Percentiles rank a stretch among this genome's conserved stretches.
phyloP scores from a whole-genome alignment of 2,888 invertebrate species.

The Liposcelis brunnea region DNA sequence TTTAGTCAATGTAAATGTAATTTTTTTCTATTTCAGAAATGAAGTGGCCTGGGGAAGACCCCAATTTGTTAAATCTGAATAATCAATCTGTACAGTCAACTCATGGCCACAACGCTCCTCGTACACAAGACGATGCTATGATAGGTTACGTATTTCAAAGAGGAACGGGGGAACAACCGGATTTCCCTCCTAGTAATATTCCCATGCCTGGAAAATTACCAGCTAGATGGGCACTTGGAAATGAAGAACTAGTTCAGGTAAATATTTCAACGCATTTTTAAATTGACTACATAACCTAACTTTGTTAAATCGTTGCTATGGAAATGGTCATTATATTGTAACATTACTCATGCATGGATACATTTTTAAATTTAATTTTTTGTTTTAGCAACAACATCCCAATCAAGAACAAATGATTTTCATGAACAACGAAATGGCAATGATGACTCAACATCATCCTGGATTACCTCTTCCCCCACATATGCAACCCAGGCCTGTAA shows the following conservation, averaged over 20 bases:
- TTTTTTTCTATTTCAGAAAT: slow-evolving; percentile 7
- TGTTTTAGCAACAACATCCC: background rate
- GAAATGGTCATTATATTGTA: too few relatives aligned
- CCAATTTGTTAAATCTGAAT: background rate
- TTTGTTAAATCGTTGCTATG: slow-evolving; percentile 5
- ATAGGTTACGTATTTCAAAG: slow-evolving; percentile 85
- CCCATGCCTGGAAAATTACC: slow-evolving; percentile 54
- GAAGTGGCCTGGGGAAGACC: slow-evolving; percentile 8
- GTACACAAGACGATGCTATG: slow-evolving; percentile 73
- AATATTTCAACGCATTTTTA: slow-evolving; percentile 25
- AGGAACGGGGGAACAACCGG: slow-evolving; percentile 55
- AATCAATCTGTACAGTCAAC: slow-evolving; percentile 9
- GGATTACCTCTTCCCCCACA: slow-evolving; percentile 4
- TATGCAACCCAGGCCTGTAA: slow-evolving; percentile 5
- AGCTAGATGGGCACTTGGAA: slow-evolving; percentile 69
- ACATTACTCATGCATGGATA: too few relatives aligned
- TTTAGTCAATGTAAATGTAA: background rate
- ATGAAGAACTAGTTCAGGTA: slow-evolving; percentile 70
- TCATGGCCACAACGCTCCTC: slow-evolving; percentile 17
- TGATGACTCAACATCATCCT: slow-evolving; percentile 8
- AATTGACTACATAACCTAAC: slow-evolving; percentile 16
- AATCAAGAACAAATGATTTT: slow-evolving; percentile 6
- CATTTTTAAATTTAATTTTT: too few relatives aligned
- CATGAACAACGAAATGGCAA: slow-evolving; percentile 5
- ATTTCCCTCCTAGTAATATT: slow-evolving; percentile 40